phyloP scores from a whole-genome alignment of 2,113 vertebrate genomes.

The Malurus melanocephalus region DNA sequence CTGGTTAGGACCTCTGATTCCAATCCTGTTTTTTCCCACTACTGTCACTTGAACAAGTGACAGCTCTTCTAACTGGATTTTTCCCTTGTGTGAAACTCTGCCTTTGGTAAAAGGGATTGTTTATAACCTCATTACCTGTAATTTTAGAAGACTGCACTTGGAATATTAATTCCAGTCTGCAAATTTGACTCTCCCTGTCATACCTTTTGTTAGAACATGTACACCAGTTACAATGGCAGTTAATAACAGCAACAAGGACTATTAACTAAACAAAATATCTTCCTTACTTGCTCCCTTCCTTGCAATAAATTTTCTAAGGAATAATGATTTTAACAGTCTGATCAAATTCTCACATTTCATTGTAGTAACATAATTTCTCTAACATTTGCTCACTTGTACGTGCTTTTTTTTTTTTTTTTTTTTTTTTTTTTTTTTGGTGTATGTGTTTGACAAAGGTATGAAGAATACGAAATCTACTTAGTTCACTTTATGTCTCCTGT shows the following conservation, averaged over 20 bases:
- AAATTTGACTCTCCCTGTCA: neutral
- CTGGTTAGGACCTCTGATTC: neutral
- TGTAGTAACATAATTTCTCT: neutral
- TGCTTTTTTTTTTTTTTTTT: neutral
- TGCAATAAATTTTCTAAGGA: neutral
- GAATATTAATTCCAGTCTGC: neutral
- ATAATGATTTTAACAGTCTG: neutral
- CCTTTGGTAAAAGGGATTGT: neutral
- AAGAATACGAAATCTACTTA: neutral
- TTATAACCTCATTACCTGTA: neutral
- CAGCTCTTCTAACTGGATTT: neutral
- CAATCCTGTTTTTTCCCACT: neutral
- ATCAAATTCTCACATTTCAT: neutral
- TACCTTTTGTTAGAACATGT: neutral
- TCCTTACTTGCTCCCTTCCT: neutral
- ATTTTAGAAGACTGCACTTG: neutral
- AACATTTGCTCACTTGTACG: neutral
- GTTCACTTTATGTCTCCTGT: neutral
- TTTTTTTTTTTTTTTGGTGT: neutral
- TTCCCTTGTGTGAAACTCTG: neutral
- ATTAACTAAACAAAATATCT: neutral
- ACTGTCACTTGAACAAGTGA: neutral
- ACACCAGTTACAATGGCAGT: neutral
- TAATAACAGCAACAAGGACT: neutral
- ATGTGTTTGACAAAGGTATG: neutral